Evolutionary conservation across 2,797 vertebrate species (phyloP).

Genomic region (Coluber constrictor): DNA sequence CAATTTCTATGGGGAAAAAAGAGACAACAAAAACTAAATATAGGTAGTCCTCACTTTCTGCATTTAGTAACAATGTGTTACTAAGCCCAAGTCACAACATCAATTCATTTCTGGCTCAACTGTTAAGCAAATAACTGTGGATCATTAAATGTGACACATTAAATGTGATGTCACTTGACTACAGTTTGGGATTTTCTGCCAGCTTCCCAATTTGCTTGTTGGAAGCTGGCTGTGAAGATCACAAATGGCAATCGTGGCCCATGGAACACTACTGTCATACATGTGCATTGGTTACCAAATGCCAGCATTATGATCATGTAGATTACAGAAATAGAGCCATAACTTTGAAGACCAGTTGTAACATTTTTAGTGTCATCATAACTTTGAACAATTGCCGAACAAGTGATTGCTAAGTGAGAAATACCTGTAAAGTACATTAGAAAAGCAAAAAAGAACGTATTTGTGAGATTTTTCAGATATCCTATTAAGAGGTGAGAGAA

Average conservation of each 20-base stretch:
- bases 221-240: not conserved
- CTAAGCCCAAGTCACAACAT: not conserved
- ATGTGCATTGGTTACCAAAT: not conserved
- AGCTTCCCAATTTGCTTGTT: not conserved
- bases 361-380: not conserved
- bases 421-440: not conserved
- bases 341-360: not conserved
- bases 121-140: not conserved
- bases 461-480: not conserved
- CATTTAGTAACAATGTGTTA: not conserved
- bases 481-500: not conserved
- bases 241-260: not conserved
- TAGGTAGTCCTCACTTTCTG: not conserved
- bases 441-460: not conserved
- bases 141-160: not conserved
- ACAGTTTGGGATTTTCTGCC: not conserved
- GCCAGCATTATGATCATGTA: not conserved
- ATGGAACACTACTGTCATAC: not conserved
- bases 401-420: not conserved
- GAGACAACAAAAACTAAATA: not conserved
- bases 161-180: not conserved
- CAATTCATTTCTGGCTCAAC: not conserved
- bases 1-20: slow-evolving; percentile 79
- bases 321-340: not conserved
- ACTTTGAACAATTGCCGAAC: not conserved